Evolutionary conservation across 2,888 invertebrate species (phyloP).

Genomic region (Tethea ocularis): DNA sequence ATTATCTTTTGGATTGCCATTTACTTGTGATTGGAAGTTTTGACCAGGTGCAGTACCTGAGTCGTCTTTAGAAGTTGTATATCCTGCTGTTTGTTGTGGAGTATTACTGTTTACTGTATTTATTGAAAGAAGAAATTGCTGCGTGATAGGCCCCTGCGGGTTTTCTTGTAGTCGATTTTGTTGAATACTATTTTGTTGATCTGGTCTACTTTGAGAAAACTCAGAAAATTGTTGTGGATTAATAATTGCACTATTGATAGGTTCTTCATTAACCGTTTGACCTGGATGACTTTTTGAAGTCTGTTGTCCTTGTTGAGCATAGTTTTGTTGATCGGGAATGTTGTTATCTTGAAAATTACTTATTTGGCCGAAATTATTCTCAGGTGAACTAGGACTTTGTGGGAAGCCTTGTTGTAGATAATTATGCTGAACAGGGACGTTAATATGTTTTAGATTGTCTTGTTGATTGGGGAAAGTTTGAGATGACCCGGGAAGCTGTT

Average conservation of each 20-base stretch:
- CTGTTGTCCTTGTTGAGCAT: neutral
- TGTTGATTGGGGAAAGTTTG: neutral
- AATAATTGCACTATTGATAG: neutral
- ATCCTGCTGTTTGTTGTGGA: conserved; percentile 6
- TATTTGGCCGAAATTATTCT: neutral
- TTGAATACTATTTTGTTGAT: conserved; percentile 18
- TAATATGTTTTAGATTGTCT: neutral
- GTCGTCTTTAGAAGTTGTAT: neutral
- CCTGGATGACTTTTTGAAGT: neutral
- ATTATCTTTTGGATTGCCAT: conserved; percentile 15
- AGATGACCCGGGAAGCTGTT: neutral
- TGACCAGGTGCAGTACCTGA: conserved; percentile 16
- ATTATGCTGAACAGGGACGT: neutral
- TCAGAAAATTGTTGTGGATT: neutral
- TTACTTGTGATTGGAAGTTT: conserved; percentile 18
- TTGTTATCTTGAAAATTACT: neutral
- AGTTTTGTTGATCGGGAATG: neutral
- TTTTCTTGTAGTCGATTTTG: conserved; percentile 7
- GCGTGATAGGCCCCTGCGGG: neutral
- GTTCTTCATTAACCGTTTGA: neutral
- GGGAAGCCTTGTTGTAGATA: neutral
- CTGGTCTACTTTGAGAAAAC: conserved; percentile 5
- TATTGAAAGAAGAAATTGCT: conserved; percentile 21
- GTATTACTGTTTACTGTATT: conserved; percentile 1
- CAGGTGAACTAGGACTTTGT: neutral